A percentile compares a stretch with the other conserved stretches of the same genome.
Conservation (phyloP, 2,888 invertebrate species). For the Heteromyza rotundicornis region DNA sequence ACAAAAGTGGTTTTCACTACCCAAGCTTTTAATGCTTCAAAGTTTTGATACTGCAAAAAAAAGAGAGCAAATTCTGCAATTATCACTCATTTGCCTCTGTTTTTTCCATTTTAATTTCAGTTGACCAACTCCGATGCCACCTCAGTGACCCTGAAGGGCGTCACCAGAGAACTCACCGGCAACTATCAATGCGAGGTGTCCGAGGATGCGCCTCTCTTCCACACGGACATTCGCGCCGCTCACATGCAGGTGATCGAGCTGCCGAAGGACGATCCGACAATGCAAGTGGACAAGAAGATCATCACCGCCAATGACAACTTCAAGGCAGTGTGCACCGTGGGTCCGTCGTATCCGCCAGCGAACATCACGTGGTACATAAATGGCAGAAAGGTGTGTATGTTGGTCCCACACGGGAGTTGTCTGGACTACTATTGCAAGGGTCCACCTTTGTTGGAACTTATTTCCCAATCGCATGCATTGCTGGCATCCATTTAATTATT, state of each 20-base stretch:
- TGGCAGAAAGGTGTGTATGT: slow-evolving; percentile 63
- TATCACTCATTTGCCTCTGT: not conserved
- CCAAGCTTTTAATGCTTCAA: too few relatives aligned
- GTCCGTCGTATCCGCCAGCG: slow-evolving; percentile 66
- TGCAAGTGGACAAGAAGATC: slow-evolving; percentile 65
- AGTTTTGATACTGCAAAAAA: too few relatives aligned
- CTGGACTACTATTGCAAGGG: not conserved
- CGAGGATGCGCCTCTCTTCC: slow-evolving; percentile 67
- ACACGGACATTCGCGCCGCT: slow-evolving; percentile 66
- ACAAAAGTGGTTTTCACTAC: too few relatives aligned
- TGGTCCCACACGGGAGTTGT: too few relatives aligned
- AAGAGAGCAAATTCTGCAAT: too few relatives aligned
- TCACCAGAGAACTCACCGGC: slow-evolving; percentile 65
- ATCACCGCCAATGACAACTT: slow-evolving; percentile 65
- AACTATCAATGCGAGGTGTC: slow-evolving; percentile 68
- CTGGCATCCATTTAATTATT: not conserved
- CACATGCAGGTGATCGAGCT: slow-evolving; percentile 67
- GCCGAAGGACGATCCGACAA: slow-evolving; percentile 65
- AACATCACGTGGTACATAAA: slow-evolving; percentile 68
- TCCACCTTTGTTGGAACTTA: not conserved
- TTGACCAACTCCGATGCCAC: slow-evolving; percentile 65
- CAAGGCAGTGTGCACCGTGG: slow-evolving; percentile 66
- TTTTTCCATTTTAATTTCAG: slow-evolving; percentile 46
- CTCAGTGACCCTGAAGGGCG: slow-evolving; percentile 65
- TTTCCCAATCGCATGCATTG: not conserved